A percentile compares a stretch with the other conserved stretches of the same genome.
Conservation (phyloP, 1,140 invertebrate species). For the Drosophila ironensis region DNA sequence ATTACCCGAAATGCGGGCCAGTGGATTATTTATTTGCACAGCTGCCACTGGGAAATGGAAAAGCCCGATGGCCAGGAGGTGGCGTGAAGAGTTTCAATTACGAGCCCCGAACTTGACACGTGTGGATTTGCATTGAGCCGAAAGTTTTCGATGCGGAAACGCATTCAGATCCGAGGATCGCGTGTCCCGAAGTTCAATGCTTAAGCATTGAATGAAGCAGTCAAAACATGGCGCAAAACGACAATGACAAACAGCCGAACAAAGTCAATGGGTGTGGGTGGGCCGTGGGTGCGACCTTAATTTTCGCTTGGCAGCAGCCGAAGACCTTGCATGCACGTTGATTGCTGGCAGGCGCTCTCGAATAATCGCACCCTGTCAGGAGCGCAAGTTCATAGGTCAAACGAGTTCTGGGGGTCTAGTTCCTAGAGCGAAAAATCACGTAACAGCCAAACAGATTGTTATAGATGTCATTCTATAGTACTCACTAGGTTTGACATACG, state of each 20-base stretch:
- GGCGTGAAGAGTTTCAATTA: slow-evolving; percentile 52
- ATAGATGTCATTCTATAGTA: no score
- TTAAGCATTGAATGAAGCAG: slow-evolving; percentile 63
- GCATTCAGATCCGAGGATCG: slow-evolving; percentile 18
- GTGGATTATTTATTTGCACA: slow-evolving; percentile 54
- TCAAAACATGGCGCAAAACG: slow-evolving; percentile 60
- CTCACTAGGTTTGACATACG: no score
- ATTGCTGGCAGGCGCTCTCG: slow-evolving; percentile 33
- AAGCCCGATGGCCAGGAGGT: slow-evolving; percentile 1
- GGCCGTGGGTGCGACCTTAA: slow-evolving; percentile 47
- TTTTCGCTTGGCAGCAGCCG: slow-evolving; percentile 55
- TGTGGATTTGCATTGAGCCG: slow-evolving; percentile 46
- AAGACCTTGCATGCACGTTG: slow-evolving; percentile 61
- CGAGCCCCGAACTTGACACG: slow-evolving; percentile 8
- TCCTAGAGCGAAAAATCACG: no score
- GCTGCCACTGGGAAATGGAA: slow-evolving; percentile 43
- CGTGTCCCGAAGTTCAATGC: slow-evolving; percentile 45
- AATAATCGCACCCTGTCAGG: slow-evolving; percentile 36
- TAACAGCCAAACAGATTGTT: no score
- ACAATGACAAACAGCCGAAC: slow-evolving; percentile 54
- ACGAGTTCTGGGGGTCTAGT: no score
- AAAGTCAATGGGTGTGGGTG: not conserved
- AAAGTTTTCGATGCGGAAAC: slow-evolving; percentile 17
- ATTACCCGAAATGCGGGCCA: slow-evolving; percentile 17
- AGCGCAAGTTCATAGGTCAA: slow-evolving; percentile 51